These are phyloP conservation scores for Echiichthys vipera DNA, from an alignment of 2,797 vertebrate species.

Conservation along the genomic window DNA sequence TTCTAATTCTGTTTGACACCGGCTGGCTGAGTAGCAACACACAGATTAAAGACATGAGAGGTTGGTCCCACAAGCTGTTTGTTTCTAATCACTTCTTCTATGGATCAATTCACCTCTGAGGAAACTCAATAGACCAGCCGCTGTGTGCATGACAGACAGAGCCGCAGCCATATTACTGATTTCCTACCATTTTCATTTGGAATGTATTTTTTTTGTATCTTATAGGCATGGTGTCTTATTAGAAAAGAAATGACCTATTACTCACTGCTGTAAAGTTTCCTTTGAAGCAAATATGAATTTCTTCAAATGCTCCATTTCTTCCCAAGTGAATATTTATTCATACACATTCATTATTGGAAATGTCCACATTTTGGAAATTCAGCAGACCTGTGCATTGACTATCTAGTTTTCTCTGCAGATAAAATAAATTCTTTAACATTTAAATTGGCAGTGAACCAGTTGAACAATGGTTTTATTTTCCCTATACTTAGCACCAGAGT, in stretches of 20 bases:
- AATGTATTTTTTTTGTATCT: conserved; percentile 38
- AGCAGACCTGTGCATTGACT: neutral
- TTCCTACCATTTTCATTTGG: conserved; percentile 47
- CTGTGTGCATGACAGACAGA: conserved; percentile 74
- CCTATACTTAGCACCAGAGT: neutral
- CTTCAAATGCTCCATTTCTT: neutral
- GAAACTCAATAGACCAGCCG: conserved; percentile 64
- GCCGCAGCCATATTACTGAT: conserved; percentile 67
- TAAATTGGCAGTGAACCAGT: neutral
- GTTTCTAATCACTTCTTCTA: conserved; percentile 66
- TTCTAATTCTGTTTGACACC: conserved; percentile 62
- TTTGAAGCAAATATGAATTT: too few species aligned
- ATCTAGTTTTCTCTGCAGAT: neutral
- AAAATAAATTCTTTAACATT: neutral
- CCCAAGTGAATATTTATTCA: too few species aligned
- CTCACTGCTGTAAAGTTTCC: too few species aligned
- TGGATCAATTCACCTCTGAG: conserved; percentile 68
- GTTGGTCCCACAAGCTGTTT: conserved; percentile 63
- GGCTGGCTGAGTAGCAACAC: conserved; percentile 13
- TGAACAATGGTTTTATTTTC: neutral
- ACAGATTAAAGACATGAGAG: conserved; percentile 69
- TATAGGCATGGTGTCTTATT: conserved; percentile 38
- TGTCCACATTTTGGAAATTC: neutral
- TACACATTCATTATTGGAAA: neutral
- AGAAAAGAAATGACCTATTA: conserved; percentile 52